Conservation (phyloP, 2,113 vertebrate genomes). For the Oriolus oriolus region DNA sequence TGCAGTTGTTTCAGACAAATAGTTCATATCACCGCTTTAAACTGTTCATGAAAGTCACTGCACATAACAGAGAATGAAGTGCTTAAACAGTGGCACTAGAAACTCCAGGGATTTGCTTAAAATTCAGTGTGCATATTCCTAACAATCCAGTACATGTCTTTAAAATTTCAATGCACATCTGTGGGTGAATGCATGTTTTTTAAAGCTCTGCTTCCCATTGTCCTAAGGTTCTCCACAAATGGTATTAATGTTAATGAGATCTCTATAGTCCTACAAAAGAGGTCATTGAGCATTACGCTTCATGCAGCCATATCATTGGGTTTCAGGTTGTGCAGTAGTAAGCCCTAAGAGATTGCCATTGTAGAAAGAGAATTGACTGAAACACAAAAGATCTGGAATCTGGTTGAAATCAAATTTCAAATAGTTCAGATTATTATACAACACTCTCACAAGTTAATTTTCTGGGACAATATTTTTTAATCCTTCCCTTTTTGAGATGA, state of each 20-base stretch:
- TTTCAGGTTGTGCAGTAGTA: slow-evolving; percentile 46
- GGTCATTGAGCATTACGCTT: slow-evolving; percentile 44
- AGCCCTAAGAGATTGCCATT: slow-evolving; percentile 27
- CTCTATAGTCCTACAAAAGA: slow-evolving; percentile 60
- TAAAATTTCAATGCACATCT: slow-evolving; percentile 22
- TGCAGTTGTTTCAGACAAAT: neutral
- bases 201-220: slow-evolving; percentile 48
- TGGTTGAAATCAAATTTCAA: slow-evolving; percentile 17
- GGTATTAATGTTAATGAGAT: slow-evolving; percentile 62
- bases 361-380: slow-evolving; percentile 16
- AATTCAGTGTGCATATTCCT: neutral
- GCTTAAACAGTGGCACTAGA: neutral
- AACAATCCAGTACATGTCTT: neutral
- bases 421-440: neutral
- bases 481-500: neutral
- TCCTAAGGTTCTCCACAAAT: slow-evolving; percentile 43
- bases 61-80: neutral
- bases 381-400: slow-evolving; percentile 22
- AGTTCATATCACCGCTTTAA: neutral
- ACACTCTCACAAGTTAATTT: neutral
- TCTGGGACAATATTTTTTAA: neutral
- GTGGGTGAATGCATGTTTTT: slow-evolving; percentile 40
- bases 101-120: slow-evolving; percentile 41
- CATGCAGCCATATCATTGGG: slow-evolving; percentile 20
- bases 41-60: neutral